phyloP scores from a whole-genome alignment of 2,888 invertebrate species.

The Drosophila silvestris region DNA sequence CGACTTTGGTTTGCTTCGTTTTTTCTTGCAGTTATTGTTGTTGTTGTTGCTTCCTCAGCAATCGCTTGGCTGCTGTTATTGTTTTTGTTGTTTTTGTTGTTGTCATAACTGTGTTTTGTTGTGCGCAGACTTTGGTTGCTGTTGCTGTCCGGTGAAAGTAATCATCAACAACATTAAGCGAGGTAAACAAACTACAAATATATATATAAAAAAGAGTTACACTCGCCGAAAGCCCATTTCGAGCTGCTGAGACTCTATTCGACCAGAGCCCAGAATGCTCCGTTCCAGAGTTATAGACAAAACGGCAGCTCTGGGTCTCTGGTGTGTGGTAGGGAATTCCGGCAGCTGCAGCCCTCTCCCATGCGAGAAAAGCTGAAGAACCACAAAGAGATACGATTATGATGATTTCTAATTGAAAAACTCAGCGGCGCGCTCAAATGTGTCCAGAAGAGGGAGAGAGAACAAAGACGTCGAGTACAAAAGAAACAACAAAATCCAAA shows the following conservation, averaged over 20 bases:
- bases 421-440: constrained; percentile 59
- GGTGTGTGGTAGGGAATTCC: constrained; percentile 47
- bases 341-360: constrained; percentile 40
- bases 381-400: constrained; percentile 72
- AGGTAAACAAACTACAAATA: constrained; percentile 65
- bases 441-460: constrained; percentile 49
- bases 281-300: constrained; percentile 32
- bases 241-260: constrained; percentile 24
- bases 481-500: constrained; percentile 37
- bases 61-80: constrained; percentile 44
- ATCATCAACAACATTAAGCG: constrained; percentile 72
- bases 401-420: constrained; percentile 80
- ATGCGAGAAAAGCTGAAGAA: constrained; percentile 50
- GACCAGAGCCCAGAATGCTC: constrained; percentile 41
- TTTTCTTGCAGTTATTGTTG: constrained; percentile 36
- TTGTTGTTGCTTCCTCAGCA: constrained; percentile 51
- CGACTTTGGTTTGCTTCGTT: constrained; percentile 53
- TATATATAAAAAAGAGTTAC: constrained; percentile 53
- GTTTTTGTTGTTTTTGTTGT: constrained; percentile 50
- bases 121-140: constrained; percentile 61
- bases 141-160: constrained; percentile 77
- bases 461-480: constrained; percentile 50
- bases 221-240: constrained; percentile 69
- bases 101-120: constrained; percentile 75
- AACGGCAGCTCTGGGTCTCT: constrained; percentile 31